Evolutionary conservation across 1,140 invertebrate genomes (phyloP), one percentile per base, ranked within the genome.

Genomic region (Aphaenogaster ashmeadi): DNA sequence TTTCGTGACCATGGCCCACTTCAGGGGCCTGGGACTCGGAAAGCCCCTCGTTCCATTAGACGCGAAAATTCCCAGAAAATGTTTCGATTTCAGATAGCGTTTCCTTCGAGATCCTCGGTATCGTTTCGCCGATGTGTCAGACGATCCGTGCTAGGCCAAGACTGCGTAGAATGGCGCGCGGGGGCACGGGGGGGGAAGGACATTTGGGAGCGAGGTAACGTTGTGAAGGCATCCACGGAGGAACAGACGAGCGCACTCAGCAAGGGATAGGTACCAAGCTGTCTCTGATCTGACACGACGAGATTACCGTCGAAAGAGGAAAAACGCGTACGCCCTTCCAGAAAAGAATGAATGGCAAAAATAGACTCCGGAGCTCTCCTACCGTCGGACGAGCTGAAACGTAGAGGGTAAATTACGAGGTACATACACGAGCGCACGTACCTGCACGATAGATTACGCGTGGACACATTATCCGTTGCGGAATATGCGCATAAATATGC

Each of bases 171-270:
- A 52, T 21, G 21, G 67, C 18, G 41, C 13, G 38, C 52, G 38
- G 78, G 36, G 41, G 13, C 9, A 52, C 33, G 33, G 33, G 67
- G 21, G 54, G 44, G 41, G 44, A 56, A 77, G 81, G 56, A 89
- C 86, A 79, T 80, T 84, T 41, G 64, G 79, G 47, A 78, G 86
- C 56, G 77, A 74, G 80, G 88, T 69, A 66, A 78, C 71, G n/a
- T 38, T 69, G 33, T 33, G 56, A 72, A 87, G 86, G 84, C 78
- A 85, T 84, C 89, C 71, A 33, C 47, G 62, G 41, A 33, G 77
- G 88, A 89, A 90, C 89, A 91, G 91, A 89, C 89, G 89, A 92
- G 91, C 91, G 87, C 91, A 92, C 91, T 93, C 91, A 93, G 91
- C 91, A 87, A 88, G 86, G 89, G 89, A 90, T 88, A 84, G 80